Conservation (phyloP, 2,888 invertebrate species). For the Ochlodes sylvanus region DNA sequence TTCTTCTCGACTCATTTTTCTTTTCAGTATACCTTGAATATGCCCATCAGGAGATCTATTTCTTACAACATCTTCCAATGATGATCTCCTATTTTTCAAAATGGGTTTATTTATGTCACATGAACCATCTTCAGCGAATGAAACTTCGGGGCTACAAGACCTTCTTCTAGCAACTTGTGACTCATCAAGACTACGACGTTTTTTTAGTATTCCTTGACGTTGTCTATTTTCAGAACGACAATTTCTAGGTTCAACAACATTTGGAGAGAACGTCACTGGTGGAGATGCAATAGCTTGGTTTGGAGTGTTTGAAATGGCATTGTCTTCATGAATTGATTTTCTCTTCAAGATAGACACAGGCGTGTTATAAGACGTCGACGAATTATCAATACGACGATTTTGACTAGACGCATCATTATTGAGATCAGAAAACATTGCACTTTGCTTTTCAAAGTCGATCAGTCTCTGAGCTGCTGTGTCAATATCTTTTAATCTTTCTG, state of each 20-base stretch:
- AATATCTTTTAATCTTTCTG: conserved; percentile 79
- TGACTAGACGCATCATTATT: conserved; percentile 81
- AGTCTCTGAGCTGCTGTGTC: conserved; percentile 82
- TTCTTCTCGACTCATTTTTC: conserved; percentile 87
- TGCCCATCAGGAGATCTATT: conserved; percentile 87
- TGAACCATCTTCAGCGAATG: conserved; percentile 83
- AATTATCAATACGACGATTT: conserved; percentile 76
- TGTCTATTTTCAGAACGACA: conserved; percentile 82
- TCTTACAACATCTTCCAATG: conserved; percentile 88
- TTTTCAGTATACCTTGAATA: conserved; percentile 88
- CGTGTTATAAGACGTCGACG: conserved; percentile 70
- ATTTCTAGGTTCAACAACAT: conserved; percentile 88
- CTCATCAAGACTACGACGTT: conserved; percentile 93
- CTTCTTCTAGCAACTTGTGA: conserved; percentile 88
- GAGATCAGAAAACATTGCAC: conserved; percentile 84
- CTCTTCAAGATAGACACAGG: conserved; percentile 89
- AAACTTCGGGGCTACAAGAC: conserved; percentile 89
- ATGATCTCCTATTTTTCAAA: conserved; percentile 88
- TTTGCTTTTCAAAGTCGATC: conserved; percentile 83
- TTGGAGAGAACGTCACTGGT: conserved; percentile 93
- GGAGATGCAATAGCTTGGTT: conserved; percentile 86
- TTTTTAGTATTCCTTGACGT: conserved; percentile 92
- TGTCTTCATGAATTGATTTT: conserved; percentile 85
- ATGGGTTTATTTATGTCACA: conserved; percentile 87
- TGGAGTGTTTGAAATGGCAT: conserved; percentile 72